These are phyloP conservation scores for Argyresthia albistria DNA, from an alignment of 2,888 invertebrate species.

Conservation along the genomic window DNA sequence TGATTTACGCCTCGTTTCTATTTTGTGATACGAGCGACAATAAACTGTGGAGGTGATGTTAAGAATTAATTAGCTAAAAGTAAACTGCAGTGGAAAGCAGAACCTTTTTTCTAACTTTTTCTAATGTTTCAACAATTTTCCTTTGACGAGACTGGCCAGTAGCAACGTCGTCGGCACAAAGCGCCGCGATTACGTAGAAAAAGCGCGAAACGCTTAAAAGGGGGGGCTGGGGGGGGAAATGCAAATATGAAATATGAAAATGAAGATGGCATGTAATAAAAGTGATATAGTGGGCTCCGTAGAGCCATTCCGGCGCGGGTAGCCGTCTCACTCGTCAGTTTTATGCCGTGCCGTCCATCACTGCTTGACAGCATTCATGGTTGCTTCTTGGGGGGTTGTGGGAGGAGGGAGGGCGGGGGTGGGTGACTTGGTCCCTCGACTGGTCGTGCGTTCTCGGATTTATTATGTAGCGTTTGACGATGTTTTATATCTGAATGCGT, in stretches of 20 bases:
- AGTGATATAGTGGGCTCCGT: constrained; percentile 85
- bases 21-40: not conserved
- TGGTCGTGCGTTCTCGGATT: not conserved
- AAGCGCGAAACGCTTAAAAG: constrained; percentile 60
- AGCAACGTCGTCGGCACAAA: constrained; percentile 44
- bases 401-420: constrained; percentile 1
- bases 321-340: constrained; percentile 80
- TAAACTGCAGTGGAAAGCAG: not conserved
- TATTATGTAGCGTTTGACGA: not conserved
- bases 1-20: not conserved
- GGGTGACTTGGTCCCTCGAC: constrained; percentile 12
- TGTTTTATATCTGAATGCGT: not conserved
- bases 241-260: constrained; percentile 76
- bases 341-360: constrained; percentile 83
- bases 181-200: constrained; percentile 59
- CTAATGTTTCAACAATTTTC: constrained; percentile 26
- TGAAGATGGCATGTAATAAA: constrained; percentile 83
- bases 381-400: constrained; percentile 25
- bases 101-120: not conserved
- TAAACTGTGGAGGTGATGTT: not conserved
- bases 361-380: constrained; percentile 76
- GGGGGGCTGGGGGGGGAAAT: constrained; percentile 43
- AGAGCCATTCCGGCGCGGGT: constrained; percentile 81
- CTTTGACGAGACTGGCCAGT: constrained; percentile 39
- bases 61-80: not conserved